These are phyloP conservation scores for Margaritifera margaritifera DNA, from an alignment of 2,888 invertebrate species.

Conservation along the genomic window DNA sequence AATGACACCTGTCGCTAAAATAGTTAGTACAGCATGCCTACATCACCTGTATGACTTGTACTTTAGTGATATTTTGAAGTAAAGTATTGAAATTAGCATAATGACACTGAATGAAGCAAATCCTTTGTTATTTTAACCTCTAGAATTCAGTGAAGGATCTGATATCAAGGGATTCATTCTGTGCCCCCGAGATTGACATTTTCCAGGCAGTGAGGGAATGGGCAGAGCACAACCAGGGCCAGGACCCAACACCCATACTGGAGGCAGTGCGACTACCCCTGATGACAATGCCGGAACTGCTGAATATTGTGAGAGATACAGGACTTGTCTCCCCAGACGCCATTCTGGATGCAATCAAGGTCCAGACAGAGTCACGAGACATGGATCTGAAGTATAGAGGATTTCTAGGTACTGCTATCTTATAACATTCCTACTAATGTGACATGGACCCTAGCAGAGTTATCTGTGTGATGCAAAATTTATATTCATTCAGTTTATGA, in stretches of 20 bases:
- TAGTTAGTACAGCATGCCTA: too few species aligned
- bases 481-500: too few species aligned
- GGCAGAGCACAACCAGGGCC: constrained; percentile 85
- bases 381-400: constrained; percentile 90
- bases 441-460: background rate
- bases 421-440: background rate
- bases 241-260: constrained; percentile 72
- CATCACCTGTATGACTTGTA: too few species aligned
- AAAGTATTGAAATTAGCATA: too few species aligned
- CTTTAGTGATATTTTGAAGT: too few species aligned
- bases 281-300: constrained; percentile 89
- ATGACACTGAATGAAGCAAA: too few species aligned
- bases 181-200: constrained; percentile 95
- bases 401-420: constrained; percentile 54
- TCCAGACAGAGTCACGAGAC: constrained; percentile 85
- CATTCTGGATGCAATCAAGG: constrained; percentile 94
- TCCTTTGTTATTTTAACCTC: constrained; percentile 15
- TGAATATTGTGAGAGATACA: constrained; percentile 91
- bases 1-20: too few species aligned
- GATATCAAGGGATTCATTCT: constrained; percentile 93
- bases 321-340: constrained; percentile 89
- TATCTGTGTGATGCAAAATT: background rate
- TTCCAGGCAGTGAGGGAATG: constrained; percentile 91
- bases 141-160: constrained; percentile 84
- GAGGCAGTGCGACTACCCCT: constrained; percentile 84